phyloP scores from a whole-genome alignment of 2,888 invertebrate genomes.

The Eupelmus urozonus region DNA sequence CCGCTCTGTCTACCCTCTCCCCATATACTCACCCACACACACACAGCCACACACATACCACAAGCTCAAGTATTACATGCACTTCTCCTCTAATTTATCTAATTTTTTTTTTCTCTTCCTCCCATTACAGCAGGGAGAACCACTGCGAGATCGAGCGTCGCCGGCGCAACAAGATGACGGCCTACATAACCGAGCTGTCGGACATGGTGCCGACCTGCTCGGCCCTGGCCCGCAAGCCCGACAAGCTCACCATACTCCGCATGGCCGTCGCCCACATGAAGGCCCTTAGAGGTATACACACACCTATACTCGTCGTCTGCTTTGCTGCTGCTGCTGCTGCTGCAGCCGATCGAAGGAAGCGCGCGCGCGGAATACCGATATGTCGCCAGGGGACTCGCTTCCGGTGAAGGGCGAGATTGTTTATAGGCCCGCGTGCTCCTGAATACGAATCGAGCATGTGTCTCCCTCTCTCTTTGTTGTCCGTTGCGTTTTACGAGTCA shows the following conservation, averaged over 20 bases:
- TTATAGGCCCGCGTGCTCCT: constrained; percentile 75
- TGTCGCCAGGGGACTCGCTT: constrained; percentile 14
- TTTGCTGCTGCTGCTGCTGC: not conserved
- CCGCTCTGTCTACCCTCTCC: not conserved
- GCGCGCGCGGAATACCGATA: constrained; percentile 38
- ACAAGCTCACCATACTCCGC: constrained; percentile 98
- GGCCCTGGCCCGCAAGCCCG: constrained; percentile 97
- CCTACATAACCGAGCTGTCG: constrained; percentile 99
- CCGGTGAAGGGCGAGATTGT: constrained; percentile 67
- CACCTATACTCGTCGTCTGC: too few species aligned
- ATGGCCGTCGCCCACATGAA: constrained; percentile 99
- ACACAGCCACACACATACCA: not conserved
- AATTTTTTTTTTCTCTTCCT: not conserved
- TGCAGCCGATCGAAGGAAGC: constrained; percentile 25
- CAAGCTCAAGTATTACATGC: constrained; percentile 60
- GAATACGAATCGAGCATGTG: constrained; percentile 74
- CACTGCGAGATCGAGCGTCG: constrained; percentile 99
- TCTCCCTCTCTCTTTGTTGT: not conserved
- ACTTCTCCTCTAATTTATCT: too few species aligned
- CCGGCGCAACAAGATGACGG: constrained; percentile 99
- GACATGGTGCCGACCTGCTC: constrained; percentile 99
- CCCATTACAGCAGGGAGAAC: constrained; percentile 89
- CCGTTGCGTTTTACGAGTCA: constrained; percentile 46
- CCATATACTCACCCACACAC: not conserved
- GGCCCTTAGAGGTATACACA: constrained; percentile 89